Conservation (phyloP, 2,888 invertebrate genomes). For the Hemaris fuciformis region DNA sequence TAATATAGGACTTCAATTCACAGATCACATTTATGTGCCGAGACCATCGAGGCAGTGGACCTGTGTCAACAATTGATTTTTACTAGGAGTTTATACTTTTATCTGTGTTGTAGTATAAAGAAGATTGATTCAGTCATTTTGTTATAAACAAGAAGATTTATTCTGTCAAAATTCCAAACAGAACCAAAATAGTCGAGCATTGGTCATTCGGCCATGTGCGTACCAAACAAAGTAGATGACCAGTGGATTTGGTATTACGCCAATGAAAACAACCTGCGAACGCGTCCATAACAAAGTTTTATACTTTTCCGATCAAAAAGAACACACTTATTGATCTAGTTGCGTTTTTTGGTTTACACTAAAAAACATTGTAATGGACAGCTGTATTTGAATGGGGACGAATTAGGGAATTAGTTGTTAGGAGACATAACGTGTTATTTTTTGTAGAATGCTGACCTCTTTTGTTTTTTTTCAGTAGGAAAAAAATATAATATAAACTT, state of each 20-base stretch:
- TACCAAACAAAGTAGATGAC: constrained; percentile 10
- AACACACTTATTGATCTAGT: constrained; percentile 41
- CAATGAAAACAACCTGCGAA: constrained; percentile 48
- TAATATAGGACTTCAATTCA: too few species aligned
- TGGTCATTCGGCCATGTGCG: constrained; percentile 9
- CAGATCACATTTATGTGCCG: too few species aligned
- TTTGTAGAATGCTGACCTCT: too few species aligned
- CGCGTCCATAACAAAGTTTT: constrained; percentile 44
- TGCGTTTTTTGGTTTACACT: constrained; percentile 28
- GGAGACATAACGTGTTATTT: neutral
- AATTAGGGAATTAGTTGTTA: neutral
- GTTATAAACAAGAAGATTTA: neutral
- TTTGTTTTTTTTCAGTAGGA: too few species aligned
- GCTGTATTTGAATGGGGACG: constrained; percentile 17
- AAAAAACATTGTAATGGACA: constrained; percentile 17
- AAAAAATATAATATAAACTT: too few species aligned
- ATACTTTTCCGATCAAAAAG: constrained; percentile 53
- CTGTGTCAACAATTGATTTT: neutral
- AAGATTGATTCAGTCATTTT: constrained; percentile 10
- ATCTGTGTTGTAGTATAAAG: neutral
- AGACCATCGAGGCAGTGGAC: neutral
- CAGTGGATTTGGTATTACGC: constrained; percentile 42
- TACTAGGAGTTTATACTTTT: neutral
- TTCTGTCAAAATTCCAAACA: constrained; percentile 12
- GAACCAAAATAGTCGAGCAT: constrained; percentile 5